Base-by-base conservation (phyloP, 2,888 invertebrate species). In the Lacanobia oleracea region DNA sequence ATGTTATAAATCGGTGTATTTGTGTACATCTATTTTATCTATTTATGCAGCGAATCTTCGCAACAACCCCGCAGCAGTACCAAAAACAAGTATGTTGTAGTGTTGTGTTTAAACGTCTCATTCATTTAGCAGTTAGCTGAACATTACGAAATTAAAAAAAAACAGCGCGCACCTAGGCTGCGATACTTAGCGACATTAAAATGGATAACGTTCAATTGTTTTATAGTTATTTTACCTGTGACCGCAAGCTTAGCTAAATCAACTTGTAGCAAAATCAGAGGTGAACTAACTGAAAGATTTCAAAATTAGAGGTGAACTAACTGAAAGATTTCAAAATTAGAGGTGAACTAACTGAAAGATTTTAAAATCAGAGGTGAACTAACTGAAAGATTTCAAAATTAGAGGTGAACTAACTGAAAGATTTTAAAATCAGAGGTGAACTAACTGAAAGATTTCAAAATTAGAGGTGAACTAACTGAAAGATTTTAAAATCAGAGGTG, bases 1-100 rank as follows among this genome's bases (percentile, higher is more conserved):
- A 71, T 65, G 14, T 14, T 51, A 18, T 33, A 63, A 33, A 50
- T 48, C n/a, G 18, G 1, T 43, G 14, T 51, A 9, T 60, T 6
- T 76, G n/a, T 75, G 37, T 79, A 75, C 54, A 59, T 66, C 23
- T 75, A 68, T 70, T 6, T 62, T 82, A 65, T 79, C 60, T 82
- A 83, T 73, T 78, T 70, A 64, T 53, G 73, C 94, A 95, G 95
- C 95, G 77, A 95, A 94, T 87, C 91, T 94, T 61, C 92, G 92
- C 89, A 92, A 93, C 86, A 92, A 91, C 74, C 88, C 93, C 51
- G 81, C 91, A n/a, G 80, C 91, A 23, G 88, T 90, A 37, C 86
- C 89, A 50, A 88, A 87, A 64, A 86, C 93, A 95, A 94, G 95
- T 95, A 95, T 91, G 95, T 95, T 83, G 77, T 90, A 89, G 89